Base-by-base conservation (phyloP, 2,797 vertebrate species). In the Emydoidea blandingii region DNA sequence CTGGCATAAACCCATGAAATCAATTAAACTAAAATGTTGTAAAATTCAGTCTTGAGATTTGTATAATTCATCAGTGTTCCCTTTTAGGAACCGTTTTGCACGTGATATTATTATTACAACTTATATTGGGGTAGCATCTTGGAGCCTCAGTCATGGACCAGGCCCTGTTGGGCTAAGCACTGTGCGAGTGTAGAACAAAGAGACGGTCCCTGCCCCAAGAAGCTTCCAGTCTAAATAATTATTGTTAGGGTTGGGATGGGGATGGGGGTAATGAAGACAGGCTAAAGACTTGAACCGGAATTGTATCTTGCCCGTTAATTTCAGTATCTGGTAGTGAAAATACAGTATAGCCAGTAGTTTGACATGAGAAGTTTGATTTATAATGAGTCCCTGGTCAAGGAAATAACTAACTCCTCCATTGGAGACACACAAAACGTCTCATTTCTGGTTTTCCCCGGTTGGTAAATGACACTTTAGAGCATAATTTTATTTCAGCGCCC, bases 391-490 rank as follows among this genome's bases (percentile, higher is more conserved):
- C 0, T 0, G 81, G 62, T 81, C 85, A 52, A 86, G 15, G 81
- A 62, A 62, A 8, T 91, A 21, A 50, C 2, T 50, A 65, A 50
- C 49, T 49, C 80, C 83, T 72, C 10, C 34, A 8, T 19, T 57
- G 44, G 72, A 12, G 1, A 2, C 14, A 5, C 0, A 0, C 41
- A 29, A 10, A 59, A 86, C 3, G n/a, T 47, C 18, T 49, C 6
- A 0, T 34, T 95, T 91, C 41, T 81, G 62, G 12, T 41, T 91
- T 41, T 29, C 68, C 76, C 9, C 41, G 50, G 31, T 27, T 5
- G 5, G 68, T 14, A 15, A 0, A 0, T 5, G 83, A 44, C 0
- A 1, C 18, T 53, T 88, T 72, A 50, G 12, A 5, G 10, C 4
- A 21, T 59, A 21, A 54, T 34, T 81, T 27, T 16, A 23, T 86